Evolutionary conservation across 2,797 vertebrate species (phyloP), one percentile per base, ranked within the genome.

Genomic region (Coregonus suidteri): DNA sequence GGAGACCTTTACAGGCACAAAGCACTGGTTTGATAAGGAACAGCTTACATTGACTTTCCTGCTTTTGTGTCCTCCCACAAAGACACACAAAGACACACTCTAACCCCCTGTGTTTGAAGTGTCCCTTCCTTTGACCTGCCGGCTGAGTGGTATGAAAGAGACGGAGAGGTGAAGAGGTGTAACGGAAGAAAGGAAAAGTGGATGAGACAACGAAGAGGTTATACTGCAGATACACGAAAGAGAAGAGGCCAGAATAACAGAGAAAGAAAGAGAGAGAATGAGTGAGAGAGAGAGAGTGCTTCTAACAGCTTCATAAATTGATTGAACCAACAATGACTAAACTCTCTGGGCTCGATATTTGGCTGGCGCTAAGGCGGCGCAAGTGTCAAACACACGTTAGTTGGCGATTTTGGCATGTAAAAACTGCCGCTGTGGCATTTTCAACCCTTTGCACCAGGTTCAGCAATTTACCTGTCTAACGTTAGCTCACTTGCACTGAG

Each of bases 1-100:
- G 86, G 82, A 73, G 81, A 87, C 92, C 91, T 89, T 92, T 92
- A 91, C 80, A 81, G 78, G 90, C 90, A 92, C 89, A 91, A 92
- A 91, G 84, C 68, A 81, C 47, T 72, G 79, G 81, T 83, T 79
- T 86, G 88, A 92, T 90, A 88, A 88, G 85, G 80, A 88, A 75
- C 77, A 76, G 81, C 87, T 85, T 74, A 83, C 82, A 69, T 74
- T 79, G 89, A 85, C 85, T 82, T 83, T 80, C 69, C 75, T 78
- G 83, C 81, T 82, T 86, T 88, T 87, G 78, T 81, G 72, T 73
- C 75, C 1, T 74, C 78, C 83, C 82, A 88, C 86, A 91, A 88
- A 71, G 70, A 71, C 20, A 51, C 41, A 71, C 47, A 20, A 30
- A 71, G 37, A 52, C 47, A 71, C 37, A 34, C 67, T 14, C 70